These are phyloP conservation scores for Gymnocephalus cernua DNA, from an alignment of 2,113 vertebrate species.

Conservation along the genomic window DNA sequence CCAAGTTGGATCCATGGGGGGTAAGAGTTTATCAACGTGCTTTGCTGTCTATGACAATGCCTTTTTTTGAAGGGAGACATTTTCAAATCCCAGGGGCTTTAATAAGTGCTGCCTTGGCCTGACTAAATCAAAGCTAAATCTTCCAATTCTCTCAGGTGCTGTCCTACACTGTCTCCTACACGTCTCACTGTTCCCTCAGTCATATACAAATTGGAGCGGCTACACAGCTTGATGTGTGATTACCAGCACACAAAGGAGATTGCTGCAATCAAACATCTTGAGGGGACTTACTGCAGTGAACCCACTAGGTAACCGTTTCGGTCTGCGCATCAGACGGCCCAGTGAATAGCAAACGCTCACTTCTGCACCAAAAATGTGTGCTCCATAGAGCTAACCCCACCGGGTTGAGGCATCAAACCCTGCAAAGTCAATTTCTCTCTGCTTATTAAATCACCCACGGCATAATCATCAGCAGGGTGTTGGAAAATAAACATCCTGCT, in stretches of 20 bases:
- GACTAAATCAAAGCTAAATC: constrained; percentile 5
- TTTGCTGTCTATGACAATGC: background rate
- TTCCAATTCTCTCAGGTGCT: constrained; percentile 30
- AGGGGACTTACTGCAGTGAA: constrained; percentile 60
- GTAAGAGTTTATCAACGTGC: background rate
- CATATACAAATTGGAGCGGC: constrained; percentile 54
- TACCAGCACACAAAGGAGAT: constrained; percentile 73
- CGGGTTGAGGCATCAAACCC: constrained; percentile 48
- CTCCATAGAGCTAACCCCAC: constrained; percentile 50
- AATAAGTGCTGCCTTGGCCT: background rate
- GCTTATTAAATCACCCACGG: constrained; percentile 73
- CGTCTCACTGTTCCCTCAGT: constrained; percentile 47
- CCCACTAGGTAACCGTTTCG: constrained; percentile 69
- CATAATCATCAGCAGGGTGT: constrained; percentile 72
- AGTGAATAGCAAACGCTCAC: constrained; percentile 42
- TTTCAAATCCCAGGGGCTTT: background rate
- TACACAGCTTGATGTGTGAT: constrained; percentile 78
- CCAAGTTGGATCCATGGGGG: too few species aligned
- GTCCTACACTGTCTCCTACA: constrained; percentile 8
- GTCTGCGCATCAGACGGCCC: constrained; percentile 47
- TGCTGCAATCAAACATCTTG: constrained; percentile 78
- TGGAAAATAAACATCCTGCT: constrained; percentile 70
- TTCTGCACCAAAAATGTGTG: constrained; percentile 51
- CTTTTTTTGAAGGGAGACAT: background rate
- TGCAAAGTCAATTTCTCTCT: constrained; percentile 71